Percentiles rank a stretch among this genome's conserved stretches.
phyloP scores from a whole-genome alignment of 2,797 vertebrate species.

The Botia almorhae region DNA sequence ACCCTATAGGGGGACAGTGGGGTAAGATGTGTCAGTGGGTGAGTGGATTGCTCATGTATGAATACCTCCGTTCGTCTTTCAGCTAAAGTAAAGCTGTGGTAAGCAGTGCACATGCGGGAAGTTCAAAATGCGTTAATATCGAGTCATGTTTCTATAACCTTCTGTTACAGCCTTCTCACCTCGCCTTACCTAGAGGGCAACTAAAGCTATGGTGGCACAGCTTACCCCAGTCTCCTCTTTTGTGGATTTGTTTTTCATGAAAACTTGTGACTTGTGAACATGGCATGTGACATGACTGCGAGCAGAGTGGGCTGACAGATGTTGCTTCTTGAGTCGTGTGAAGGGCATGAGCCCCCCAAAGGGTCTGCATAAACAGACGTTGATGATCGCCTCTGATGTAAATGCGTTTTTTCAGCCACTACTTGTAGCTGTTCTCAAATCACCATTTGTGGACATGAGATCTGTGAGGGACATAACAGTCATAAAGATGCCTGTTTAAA shows the following conservation, averaged over 20 bases:
- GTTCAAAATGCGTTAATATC: too few relatives aligned
- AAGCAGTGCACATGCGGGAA: too few relatives aligned
- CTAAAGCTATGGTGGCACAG: not conserved
- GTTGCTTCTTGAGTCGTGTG: slow-evolving; percentile 10
- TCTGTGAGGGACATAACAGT: slow-evolving; percentile 12
- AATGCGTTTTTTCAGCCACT: slow-evolving; percentile 31
- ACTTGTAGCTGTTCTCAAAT: slow-evolving; percentile 46
- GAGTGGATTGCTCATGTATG: too few relatives aligned
- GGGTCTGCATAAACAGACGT: slow-evolving; percentile 8
- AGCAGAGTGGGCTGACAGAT: slow-evolving; percentile 21
- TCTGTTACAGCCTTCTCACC: too few relatives aligned
- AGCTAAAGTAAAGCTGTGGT: too few relatives aligned
- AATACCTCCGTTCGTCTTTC: too few relatives aligned
- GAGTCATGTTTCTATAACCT: too few relatives aligned
- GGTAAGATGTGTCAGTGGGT: too few relatives aligned
- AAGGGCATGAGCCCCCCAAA: slow-evolving; percentile 5
- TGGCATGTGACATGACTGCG: slow-evolving; percentile 20
- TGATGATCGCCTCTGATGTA: slow-evolving; percentile 16
- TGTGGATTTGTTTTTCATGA: not conserved
- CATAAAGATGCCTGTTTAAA: slow-evolving; percentile 38
- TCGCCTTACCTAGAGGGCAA: not conserved
- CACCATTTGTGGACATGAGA: slow-evolving; percentile 1
- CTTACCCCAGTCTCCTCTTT: not conserved
- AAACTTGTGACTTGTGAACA: slow-evolving; percentile 27
- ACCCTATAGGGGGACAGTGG: too few relatives aligned